Conservation (phyloP, 2,797 vertebrate species). For the Crocodylus rhombifer region DNA sequence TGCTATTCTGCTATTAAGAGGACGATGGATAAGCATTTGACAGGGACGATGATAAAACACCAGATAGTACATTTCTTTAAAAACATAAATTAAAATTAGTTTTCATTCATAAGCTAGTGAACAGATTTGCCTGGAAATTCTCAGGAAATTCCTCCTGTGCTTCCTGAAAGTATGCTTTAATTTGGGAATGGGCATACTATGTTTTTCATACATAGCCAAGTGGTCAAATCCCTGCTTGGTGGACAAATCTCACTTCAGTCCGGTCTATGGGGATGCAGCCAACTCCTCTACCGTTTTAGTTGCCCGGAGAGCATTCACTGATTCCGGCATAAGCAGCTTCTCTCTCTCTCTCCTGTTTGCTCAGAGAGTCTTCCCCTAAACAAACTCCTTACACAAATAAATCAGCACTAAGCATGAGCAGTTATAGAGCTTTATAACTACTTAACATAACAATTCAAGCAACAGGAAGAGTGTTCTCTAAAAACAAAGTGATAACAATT, state of each 20-base stretch:
- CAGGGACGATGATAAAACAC: neutral
- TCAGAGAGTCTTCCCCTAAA: slow-evolving; percentile 15
- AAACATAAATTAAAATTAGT: neutral
- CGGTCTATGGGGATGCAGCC: neutral
- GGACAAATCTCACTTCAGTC: neutral
- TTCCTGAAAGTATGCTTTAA: neutral
- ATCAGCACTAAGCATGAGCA: neutral
- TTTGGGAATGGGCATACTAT: neutral
- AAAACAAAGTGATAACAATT: slow-evolving; percentile 2
- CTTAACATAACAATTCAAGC: slow-evolving; percentile 1
- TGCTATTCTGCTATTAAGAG: neutral
- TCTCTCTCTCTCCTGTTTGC: slow-evolving; percentile 6
- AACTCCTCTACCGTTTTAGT: neutral
- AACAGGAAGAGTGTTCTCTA: neutral
- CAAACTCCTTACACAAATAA: neutral
- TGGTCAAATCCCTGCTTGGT: neutral
- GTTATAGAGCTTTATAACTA: slow-evolving; percentile 3
- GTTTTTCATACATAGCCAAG: neutral
- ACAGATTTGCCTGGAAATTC: neutral
- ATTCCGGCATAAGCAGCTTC: slow-evolving; percentile 20
- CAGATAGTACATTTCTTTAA: neutral
- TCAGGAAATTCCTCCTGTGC: neutral
- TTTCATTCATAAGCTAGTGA: neutral
- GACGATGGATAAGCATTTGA: neutral
- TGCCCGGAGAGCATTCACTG: neutral